Percentiles rank a stretch among this genome's conserved stretches.
Conservation (phyloP, 1,140 invertebrate genomes). For the Drosophila dunni region DNA sequence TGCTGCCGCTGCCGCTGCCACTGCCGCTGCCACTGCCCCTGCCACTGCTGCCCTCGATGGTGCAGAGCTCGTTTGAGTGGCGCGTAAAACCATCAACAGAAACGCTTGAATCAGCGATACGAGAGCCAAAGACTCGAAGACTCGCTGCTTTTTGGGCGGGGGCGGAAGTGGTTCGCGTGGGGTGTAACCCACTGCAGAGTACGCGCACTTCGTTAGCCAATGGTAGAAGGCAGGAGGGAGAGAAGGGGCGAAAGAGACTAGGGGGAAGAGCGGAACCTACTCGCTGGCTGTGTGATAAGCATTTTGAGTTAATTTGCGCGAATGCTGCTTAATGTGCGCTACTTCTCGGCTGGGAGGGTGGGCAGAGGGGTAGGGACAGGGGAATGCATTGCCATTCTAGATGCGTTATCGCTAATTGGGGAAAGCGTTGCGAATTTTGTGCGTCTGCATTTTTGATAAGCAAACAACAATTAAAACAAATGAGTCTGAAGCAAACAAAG, state of each 20-base stretch:
- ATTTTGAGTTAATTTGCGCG: conserved; percentile 79
- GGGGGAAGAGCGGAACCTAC: background rate
- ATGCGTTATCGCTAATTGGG: conserved; percentile 74
- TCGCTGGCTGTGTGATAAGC: conserved; percentile 60
- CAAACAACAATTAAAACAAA: conserved; percentile 68
- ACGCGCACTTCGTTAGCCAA: conserved; percentile 72
- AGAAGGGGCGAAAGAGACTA: too few species aligned
- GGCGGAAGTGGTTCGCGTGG: conserved; percentile 30
- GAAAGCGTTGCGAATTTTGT: conserved; percentile 52
- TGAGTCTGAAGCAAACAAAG: background rate
- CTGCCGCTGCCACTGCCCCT: background rate
- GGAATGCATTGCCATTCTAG: conserved; percentile 36
- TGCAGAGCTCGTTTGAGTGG: conserved; percentile 16
- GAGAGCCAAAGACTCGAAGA: background rate
- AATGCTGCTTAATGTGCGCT: conserved; percentile 77
- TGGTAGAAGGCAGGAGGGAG: background rate
- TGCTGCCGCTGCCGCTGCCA: conserved; percentile 23
- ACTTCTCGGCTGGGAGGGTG: conserved; percentile 17
- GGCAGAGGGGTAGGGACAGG: background rate
- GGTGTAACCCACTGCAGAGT: conserved; percentile 49
- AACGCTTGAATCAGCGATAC: conserved; percentile 55
- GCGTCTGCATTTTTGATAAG: conserved; percentile 35
- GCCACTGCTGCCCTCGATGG: background rate
- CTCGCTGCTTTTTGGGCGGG: conserved; percentile 5
- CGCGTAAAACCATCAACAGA: conserved; percentile 75